These are phyloP conservation scores for Lysandra coridon DNA, from an alignment of 2,888 invertebrate genomes.

Conservation along the genomic window DNA sequence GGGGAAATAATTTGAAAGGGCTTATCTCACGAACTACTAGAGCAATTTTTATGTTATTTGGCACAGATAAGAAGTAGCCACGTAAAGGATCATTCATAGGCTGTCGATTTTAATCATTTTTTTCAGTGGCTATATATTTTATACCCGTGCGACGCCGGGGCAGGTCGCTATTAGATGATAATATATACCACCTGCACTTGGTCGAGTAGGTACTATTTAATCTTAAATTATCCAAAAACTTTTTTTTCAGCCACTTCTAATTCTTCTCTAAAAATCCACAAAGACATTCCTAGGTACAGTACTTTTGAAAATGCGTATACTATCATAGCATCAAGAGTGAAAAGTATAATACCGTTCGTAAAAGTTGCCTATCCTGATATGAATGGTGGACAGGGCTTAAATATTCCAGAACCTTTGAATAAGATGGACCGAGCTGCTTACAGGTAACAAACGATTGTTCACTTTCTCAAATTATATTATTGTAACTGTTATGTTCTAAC, in stretches of 20 bases:
- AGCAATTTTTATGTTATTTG: too few species aligned
- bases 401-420: conserved; percentile 82
- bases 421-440: conserved; percentile 72
- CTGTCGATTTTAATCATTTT: too few species aligned
- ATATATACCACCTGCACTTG: too few species aligned
- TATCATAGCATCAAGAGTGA: conserved; percentile 78
- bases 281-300: conserved; percentile 66
- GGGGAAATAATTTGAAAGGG: too few species aligned
- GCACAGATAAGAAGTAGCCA: too few species aligned
- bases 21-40: too few species aligned
- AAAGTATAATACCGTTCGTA: conserved; percentile 84
- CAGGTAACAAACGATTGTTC: conserved; percentile 53
- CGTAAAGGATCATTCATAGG: too few species aligned
- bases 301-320: conserved; percentile 72
- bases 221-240: neutral
- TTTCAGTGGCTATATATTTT: too few species aligned
- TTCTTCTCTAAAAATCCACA: conserved; percentile 71
- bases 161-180: too few species aligned
- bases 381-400: conserved; percentile 78
- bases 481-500: neutral
- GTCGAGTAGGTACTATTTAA: neutral
- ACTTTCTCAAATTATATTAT: neutral
- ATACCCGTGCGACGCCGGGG: too few species aligned
- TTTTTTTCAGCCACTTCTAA: conserved; percentile 61
- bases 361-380: conserved; percentile 89